Conservation (phyloP, 1,140 invertebrate species). For the Rhyacophila brunnea region DNA sequence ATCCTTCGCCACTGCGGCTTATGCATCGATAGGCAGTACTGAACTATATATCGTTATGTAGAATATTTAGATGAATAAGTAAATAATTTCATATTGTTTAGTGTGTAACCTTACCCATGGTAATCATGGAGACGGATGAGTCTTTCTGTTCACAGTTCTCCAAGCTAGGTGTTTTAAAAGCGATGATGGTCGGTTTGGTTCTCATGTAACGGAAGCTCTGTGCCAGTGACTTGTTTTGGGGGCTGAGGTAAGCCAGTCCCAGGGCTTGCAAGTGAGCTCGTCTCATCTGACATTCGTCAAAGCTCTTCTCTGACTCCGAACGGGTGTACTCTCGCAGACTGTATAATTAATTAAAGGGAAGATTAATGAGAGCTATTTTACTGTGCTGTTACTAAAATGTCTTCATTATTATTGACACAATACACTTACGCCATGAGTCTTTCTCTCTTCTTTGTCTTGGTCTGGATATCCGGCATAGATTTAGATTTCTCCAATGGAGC, state of each 20-base stretch:
- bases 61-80: too few relatives aligned
- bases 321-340: conserved; percentile 70
- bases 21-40: too few relatives aligned
- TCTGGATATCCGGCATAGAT: conserved; percentile 81
- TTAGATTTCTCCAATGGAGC: conserved; percentile 72
- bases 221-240: conserved; percentile 73
- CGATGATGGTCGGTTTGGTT: conserved; percentile 82
- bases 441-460: conserved; percentile 67
- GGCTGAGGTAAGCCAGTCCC: conserved; percentile 68
- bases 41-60: too few relatives aligned
- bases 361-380: too few relatives aligned
- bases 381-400: too few relatives aligned
- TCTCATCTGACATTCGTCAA: conserved; percentile 66
- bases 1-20: too few relatives aligned
- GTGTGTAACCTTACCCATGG: conserved; percentile 58
- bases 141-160: conserved; percentile 63
- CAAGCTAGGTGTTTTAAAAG: conserved; percentile 75
- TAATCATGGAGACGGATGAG: conserved; percentile 55
- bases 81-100: too few relatives aligned
- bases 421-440: conserved; percentile 66
- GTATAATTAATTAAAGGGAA: conserved; percentile 13
- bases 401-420: too few relatives aligned
- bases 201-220: conserved; percentile 85
- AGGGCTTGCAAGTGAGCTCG: conserved; percentile 63
- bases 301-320: conserved; percentile 75